phyloP scores from a whole-genome alignment of 1,140 invertebrate species.

The Araneus ventricosus region DNA sequence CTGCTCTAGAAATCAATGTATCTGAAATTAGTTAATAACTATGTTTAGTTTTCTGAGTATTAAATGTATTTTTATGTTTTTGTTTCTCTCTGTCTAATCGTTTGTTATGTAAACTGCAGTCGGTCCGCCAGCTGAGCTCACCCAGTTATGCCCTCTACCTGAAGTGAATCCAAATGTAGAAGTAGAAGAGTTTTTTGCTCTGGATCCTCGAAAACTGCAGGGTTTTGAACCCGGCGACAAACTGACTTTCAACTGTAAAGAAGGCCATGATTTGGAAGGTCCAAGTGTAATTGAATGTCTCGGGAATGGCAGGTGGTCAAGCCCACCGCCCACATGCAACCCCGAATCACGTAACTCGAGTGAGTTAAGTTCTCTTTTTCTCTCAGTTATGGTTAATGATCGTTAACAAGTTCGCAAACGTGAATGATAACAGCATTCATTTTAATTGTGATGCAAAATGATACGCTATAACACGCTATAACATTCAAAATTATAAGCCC shows the following conservation, averaged over 20 bases:
- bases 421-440: too few relatives aligned
- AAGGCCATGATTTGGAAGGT: not conserved
- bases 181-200: not conserved
- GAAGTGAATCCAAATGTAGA: not conserved
- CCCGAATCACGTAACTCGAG: not conserved
- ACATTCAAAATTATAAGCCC: too few relatives aligned
- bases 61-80: too few relatives aligned
- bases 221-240: not conserved
- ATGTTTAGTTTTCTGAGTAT: too few relatives aligned
- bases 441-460: too few relatives aligned
- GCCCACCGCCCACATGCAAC: not conserved
- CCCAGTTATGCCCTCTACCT: not conserved
- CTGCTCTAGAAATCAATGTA: too few relatives aligned
- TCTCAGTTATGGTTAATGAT: not conserved
- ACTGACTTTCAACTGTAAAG: not conserved
- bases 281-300: not conserved
- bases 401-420: too few relatives aligned
- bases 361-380: not conserved
- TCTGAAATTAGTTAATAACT: too few relatives aligned
- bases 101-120: too few relatives aligned
- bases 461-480: too few relatives aligned
- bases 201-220: not conserved
- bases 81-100: too few relatives aligned
- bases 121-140: too few relatives aligned
- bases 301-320: not conserved